Evolutionary conservation across 2,888 invertebrate species (phyloP).

Genomic region (Torymus auratus): DNA sequence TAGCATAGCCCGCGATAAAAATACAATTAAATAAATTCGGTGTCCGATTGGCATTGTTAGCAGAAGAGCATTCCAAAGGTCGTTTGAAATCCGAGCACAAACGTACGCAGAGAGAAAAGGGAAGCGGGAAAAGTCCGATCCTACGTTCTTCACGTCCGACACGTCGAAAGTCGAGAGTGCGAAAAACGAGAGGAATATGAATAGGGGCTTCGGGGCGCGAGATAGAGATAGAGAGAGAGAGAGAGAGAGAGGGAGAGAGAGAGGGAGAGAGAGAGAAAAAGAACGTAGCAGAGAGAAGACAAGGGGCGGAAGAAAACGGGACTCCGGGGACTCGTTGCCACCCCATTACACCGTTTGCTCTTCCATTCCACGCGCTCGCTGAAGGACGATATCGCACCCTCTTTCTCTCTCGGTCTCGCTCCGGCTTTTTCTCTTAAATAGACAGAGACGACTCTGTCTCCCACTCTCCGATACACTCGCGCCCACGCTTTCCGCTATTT

Average conservation of each 20-base stretch:
- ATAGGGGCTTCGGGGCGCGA: conserved; percentile 19
- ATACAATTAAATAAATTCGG: too few species aligned
- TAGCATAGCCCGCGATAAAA: too few species aligned
- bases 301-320: conserved; percentile 70
- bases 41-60: too few species aligned
- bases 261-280: background rate
- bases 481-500: conserved; percentile 34
- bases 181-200: conserved; percentile 53
- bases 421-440: conserved; percentile 56
- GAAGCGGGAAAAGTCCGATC: conserved; percentile 5
- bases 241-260: background rate
- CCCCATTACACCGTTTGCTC: conserved; percentile 74
- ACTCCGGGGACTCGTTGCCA: conserved; percentile 76
- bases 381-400: background rate
- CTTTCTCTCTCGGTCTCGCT: conserved; percentile 19
- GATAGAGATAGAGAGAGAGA: background rate
- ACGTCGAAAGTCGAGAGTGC: conserved; percentile 21
- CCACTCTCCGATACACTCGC: background rate
- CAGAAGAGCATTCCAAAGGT: too few species aligned
- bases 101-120: background rate
- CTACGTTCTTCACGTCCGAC: background rate
- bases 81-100: background rate
- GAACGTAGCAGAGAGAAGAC: conserved; percentile 61
- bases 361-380: conserved; percentile 66
- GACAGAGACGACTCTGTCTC: conserved; percentile 22